Evolutionary conservation across 1,140 invertebrate species (phyloP), one percentile per base, ranked within the genome.

Genomic region (Hydropsyche tenuis): DNA sequence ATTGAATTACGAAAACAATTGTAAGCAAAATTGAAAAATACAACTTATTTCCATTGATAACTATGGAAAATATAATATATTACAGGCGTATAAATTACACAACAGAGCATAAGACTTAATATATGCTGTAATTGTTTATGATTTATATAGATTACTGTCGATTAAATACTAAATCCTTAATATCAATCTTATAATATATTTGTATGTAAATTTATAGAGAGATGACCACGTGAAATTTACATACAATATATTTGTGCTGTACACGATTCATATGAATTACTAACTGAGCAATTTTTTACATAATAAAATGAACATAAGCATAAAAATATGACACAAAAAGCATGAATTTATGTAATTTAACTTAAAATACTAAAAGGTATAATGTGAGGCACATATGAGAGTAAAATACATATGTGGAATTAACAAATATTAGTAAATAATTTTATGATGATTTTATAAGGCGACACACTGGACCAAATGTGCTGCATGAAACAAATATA

Each of bases 231-330:
- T 37, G 30, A 37, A 53, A 18, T 53, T 53, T 16, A 53, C 20
- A 53, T 53, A 53, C 48, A 53, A 53, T 53, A 53, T 20, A 53
- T 53, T 53, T 53, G 48, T 53, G 48, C 48, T 53, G 48, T 53
- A 53, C 48, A 53, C 20, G 48, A 18, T 53, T 53, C 20, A 18
- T 48, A 48, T 14, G 46, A 48, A 48, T 48, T n/a, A 48, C 46
- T 48, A 53, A 18, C 48, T 53, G 48, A 53, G 48, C 48, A 53
- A 53, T 18, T 53, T 7, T 18, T 53, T 53, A 18, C 16, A 53
- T 18, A 48, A 48, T 18, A 48, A 48, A 48, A 53, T 53, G 9
- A 53, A 53, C 20, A 20, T 53, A 53, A 53, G 48, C 48, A 53
- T 53, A 18, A 53, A 46, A 18, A 53, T 53, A 53, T 53, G 48